phyloP scores from a whole-genome alignment of 2,888 invertebrate species.

The Agapostemon virescens region DNA sequence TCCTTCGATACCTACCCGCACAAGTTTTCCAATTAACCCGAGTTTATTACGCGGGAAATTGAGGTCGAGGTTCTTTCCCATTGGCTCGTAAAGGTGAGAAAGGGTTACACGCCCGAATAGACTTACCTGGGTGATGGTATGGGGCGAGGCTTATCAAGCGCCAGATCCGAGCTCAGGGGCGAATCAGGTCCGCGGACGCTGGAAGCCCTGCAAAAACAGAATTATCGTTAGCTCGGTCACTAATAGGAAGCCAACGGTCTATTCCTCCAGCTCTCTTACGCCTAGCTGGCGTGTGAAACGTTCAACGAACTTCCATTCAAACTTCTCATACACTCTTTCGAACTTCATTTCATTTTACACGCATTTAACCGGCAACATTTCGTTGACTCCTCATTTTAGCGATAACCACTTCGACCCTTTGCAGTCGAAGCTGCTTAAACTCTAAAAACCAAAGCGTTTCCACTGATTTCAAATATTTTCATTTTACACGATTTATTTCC shows the following conservation, averaged over 20 bases:
- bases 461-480: too few relatives aligned
- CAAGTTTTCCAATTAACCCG: conserved; percentile 56
- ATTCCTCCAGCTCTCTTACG: conserved; percentile 24
- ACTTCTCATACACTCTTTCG: too few relatives aligned
- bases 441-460: too few relatives aligned
- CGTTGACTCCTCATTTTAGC: too few relatives aligned
- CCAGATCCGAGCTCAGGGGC: conserved; percentile 75
- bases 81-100: conserved; percentile 29
- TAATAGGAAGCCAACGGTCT: conserved; percentile 49
- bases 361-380: too few relatives aligned
- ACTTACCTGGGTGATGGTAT: conserved; percentile 78
- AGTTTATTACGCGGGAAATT: conserved; percentile 40
- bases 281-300: conserved; percentile 21
- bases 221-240: conserved; percentile 66
- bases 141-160: conserved; percentile 77
- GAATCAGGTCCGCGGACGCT: conserved; percentile 77
- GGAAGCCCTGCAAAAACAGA: conserved; percentile 74
- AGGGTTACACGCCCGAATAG: conserved; percentile 20
- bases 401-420: too few relatives aligned
- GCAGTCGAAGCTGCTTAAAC: too few relatives aligned
- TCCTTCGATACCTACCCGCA: conserved; percentile 34
- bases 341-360: too few relatives aligned
- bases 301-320: too few relatives aligned
- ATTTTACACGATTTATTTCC: too few relatives aligned
- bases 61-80: conserved; percentile 38